Base-by-base conservation (phyloP, 2,888 invertebrate genomes). In the Prosopocoilus inquinatus region DNA sequence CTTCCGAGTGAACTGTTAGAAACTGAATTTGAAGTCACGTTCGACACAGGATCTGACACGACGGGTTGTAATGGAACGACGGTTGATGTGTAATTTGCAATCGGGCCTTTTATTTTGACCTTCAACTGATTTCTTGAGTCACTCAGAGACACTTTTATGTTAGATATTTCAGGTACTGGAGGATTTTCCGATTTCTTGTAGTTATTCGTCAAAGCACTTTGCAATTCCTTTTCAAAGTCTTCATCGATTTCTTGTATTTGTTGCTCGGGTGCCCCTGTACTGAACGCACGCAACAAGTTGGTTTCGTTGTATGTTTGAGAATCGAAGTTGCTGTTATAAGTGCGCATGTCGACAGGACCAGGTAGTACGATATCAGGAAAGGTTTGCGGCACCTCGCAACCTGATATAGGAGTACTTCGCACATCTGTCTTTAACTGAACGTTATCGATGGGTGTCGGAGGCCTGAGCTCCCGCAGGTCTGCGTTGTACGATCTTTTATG, bases 271-370 rank as follows among this genome's bases (percentile, higher is more conserved):
- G 86, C 84, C 38, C 84, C 86, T 53, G 82, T 83, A 16, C 86
- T 85, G 67, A 89, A 89, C 7, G 82, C 81, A 13, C 84, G 85
- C 44, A 90, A 73, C 70, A 89, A 84, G 68, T 82, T 84, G 0
- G 84, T 81, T 60, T 86, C 86, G 60, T 81, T 82, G 13, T 84
- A 80, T 2, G 79, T 78, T 55, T 82, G 81, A 20, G 81, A 81
- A 59, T 86, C 87, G 56, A 82, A 80, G 1, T 81, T 79, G 1
- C 81, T 79, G 69, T 86, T 90, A 72, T 93, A 93, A 0, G 92
- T 92, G 50, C 93, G 84, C 93, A 93, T 93, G 72, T 93, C 92
- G 0, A 93, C 93, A 0, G 93, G 93, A 1, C 91, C 93, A 0
- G 93, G 92, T 59, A 93, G 75, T 48, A 92, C 84, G 46, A 85